Conservation (phyloP, 2,113 vertebrate species). For the Hemibates koningsi region DNA sequence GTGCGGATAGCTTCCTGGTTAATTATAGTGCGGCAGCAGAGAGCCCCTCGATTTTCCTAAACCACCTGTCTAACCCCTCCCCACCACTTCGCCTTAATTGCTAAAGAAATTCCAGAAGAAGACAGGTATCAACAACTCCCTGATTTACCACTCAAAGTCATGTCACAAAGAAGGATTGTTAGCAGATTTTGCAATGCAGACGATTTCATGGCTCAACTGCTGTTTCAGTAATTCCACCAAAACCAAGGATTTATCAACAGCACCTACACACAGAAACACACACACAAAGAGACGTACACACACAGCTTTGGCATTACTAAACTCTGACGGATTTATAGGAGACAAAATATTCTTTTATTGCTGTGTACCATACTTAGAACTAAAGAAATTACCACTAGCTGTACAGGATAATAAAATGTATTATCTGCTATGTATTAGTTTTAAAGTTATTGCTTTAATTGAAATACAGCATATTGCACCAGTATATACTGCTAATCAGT, state of each 20-base stretch:
- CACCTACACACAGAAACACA: background rate
- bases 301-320: background rate
- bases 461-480: background rate
- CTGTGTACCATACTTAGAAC: background rate
- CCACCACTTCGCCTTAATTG: slow-evolving; percentile 55
- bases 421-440: rapidly evolving
- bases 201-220: background rate
- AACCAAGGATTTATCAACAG: background rate
- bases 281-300: background rate
- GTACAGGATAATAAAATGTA: background rate
- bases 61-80: slow-evolving; percentile 70
- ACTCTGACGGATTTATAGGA: background rate
- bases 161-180: slow-evolving; percentile 29
- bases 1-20: slow-evolving; percentile 68
- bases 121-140: slow-evolving; percentile 67
- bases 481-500: background rate
- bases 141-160: slow-evolving; percentile 54
- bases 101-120: slow-evolving; percentile 62
- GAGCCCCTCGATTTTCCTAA: slow-evolving; percentile 48
- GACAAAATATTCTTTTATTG: background rate
- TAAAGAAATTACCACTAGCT: background rate
- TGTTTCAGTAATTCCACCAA: background rate
- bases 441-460: background rate
- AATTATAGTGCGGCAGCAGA: slow-evolving; percentile 68
- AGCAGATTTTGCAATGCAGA: slow-evolving; percentile 34